Percentiles rank a stretch among this genome's conserved stretches.
phyloP scores from a whole-genome alignment of 2,888 invertebrate genomes.

The Rhingia rostrata region DNA sequence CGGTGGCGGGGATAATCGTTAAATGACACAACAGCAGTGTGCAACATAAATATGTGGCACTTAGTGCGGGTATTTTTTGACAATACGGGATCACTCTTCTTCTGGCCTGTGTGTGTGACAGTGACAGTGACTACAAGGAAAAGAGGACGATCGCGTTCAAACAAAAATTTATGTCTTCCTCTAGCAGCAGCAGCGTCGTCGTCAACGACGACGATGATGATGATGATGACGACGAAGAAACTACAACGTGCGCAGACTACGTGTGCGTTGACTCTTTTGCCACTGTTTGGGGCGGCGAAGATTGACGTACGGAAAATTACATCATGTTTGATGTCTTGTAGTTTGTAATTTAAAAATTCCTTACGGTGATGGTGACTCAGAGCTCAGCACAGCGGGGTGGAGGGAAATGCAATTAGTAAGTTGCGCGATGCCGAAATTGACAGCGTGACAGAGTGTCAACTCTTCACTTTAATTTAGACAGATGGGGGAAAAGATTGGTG shows the following conservation, averaged over 20 bases:
- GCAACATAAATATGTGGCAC: conserved; percentile 72
- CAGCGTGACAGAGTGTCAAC: conserved; percentile 64
- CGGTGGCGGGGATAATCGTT: conserved; percentile 41
- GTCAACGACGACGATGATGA: too few relatives aligned
- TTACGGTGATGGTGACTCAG: conserved; percentile 20
- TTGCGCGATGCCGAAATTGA: conserved; percentile 51
- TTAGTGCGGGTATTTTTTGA: conserved; percentile 73
- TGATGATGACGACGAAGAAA: not conserved
- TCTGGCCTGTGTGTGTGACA: conserved; percentile 19
- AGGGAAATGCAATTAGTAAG: conserved; percentile 64
- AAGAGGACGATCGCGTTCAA: conserved; percentile 53
- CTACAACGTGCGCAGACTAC: not conserved
- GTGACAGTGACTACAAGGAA: conserved; percentile 36
- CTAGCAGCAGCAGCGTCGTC: not conserved
- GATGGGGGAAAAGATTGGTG: conserved; percentile 54
- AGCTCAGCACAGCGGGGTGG: not conserved
- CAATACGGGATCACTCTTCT: conserved; percentile 71
- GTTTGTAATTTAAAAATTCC: conserved; percentile 45
- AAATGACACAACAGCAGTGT: conserved; percentile 67
- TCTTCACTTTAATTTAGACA: conserved; percentile 63
- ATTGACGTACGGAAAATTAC: conserved; percentile 63
- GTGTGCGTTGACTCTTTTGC: conserved; percentile 22
- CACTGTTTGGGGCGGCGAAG: conserved; percentile 7
- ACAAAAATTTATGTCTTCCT: conserved; percentile 72
- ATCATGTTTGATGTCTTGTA: conserved; percentile 62